Conservation (phyloP, 1,140 invertebrate species). For the Neodiprion virginianus region DNA sequence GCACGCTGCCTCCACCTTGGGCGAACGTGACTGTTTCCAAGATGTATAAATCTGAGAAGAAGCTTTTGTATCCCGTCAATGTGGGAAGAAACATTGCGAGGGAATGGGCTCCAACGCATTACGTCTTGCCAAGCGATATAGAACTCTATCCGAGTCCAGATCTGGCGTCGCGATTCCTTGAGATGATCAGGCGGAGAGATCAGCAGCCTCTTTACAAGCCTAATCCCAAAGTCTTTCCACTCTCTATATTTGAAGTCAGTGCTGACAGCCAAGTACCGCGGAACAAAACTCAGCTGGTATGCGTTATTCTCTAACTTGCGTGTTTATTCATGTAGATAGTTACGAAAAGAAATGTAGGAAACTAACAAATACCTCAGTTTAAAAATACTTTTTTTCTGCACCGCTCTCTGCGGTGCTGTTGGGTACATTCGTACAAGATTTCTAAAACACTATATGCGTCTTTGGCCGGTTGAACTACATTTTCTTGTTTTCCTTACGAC, state of each 20-base stretch:
- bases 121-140: constrained; percentile 86
- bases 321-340: too few species aligned
- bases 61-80: constrained; percentile 86
- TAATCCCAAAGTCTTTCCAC: constrained; percentile 79
- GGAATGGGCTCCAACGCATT: constrained; percentile 81
- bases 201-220: constrained; percentile 68
- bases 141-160: constrained; percentile 87
- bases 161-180: constrained; percentile 77
- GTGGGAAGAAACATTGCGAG: constrained; percentile 86
- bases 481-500: constrained; percentile 4
- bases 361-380: too few species aligned
- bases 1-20: constrained; percentile 73
- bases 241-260: constrained; percentile 85
- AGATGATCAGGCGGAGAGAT: constrained; percentile 79
- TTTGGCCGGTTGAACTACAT: not conserved
- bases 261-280: constrained; percentile 73
- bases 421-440: too few species aligned
- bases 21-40: constrained; percentile 67
- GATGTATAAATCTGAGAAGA: constrained; percentile 81
- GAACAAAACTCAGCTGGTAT: constrained; percentile 75
- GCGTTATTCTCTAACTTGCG: constrained; percentile 18
- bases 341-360: too few species aligned
- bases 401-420: too few species aligned
- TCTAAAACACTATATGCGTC: not conserved
- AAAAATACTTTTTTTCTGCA: too few species aligned